Evolutionary conservation across 2,888 invertebrate genomes (phyloP), one percentile per base, ranked within the genome.

Genomic region (Lasioglossum vierecki): DNA sequence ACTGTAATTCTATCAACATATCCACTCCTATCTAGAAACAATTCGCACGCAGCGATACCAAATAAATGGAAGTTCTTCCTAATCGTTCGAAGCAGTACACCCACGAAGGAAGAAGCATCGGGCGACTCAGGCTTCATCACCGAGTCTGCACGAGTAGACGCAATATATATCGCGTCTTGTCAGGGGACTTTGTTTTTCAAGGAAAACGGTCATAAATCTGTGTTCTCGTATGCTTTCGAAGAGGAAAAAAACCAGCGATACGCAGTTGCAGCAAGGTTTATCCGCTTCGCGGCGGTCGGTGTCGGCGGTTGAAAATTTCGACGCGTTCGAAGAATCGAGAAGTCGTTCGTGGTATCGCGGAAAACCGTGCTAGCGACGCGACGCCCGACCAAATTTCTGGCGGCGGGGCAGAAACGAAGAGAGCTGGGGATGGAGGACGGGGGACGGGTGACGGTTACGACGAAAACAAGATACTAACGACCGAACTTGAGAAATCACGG

Each of bases 381-480:
- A 39, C 39, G 39, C 39, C 22, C 35, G 26, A 4, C 49, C 4
- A n/a, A 53, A 35, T 72, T 72, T 60, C 79, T 53, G 9, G 35
- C 41, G 9, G 22, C 30, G 57, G 22, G 22, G 9, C n/a, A 22
- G 57, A 18, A n/a, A 41, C 49, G 18, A 30, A 30, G 30, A 13
- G 44, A 4, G 0, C 4, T 4, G 44, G 44, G 39, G 22, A 6
- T 15, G n/a, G 4, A 22, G 11, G 44, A 13, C 4, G 4, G 44
- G 15, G 0, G 15, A 15, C 15, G 46, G 13, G 46, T 1, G 46
- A 30, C 5, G 35, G 46, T 74, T 71, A 78, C 74, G 72, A 81
- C 68, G 73, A 82, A 80, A 85, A 88, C 82, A 86, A 89, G 86
- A 90, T 87, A 84, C 75, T 70, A 66, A 41, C 66, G 73, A 74